Conservation (phyloP, 2,797 vertebrate genomes). For the Microhierax caerulescens region DNA sequence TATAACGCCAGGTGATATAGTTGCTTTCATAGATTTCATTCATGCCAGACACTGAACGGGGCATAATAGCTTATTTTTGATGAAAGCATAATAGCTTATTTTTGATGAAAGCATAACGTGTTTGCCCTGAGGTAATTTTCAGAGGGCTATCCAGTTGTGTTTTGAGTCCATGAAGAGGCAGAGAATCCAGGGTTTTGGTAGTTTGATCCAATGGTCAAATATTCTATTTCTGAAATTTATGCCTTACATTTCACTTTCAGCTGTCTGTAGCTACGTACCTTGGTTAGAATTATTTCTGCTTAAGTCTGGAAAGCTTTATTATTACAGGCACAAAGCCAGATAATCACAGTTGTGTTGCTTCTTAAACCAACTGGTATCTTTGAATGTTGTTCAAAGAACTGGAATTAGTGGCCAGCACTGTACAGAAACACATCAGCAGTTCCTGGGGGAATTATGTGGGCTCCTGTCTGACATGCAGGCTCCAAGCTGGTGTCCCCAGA, state of each 20-base stretch:
- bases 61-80: not conserved
- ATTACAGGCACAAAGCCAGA: not conserved
- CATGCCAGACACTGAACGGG: not conserved
- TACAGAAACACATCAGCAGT: not conserved
- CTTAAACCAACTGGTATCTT: not conserved
- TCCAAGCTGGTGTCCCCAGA: not conserved
- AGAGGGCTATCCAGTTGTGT: not conserved
- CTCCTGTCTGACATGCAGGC: not conserved
- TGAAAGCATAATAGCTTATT: not conserved
- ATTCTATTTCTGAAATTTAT: not conserved
- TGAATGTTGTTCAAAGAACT: not conserved
- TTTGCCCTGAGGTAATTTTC: not conserved
- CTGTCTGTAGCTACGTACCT: not conserved
- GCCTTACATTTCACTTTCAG: not conserved
- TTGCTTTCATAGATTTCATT: not conserved
- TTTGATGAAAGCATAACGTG: not conserved
- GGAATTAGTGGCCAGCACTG: not conserved
- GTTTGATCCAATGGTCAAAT: not conserved
- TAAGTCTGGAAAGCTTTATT: not conserved
- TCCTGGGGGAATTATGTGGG: not conserved
- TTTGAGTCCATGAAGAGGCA: not conserved
- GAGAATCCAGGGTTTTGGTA: not conserved
- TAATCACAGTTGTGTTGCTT: not conserved
- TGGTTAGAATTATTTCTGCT: not conserved
- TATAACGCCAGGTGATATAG: not conserved